A percentile compares a stretch with the other conserved stretches of the same genome.
These are phyloP conservation scores for Hipparchia sbordonii DNA, from an alignment of 2,888 invertebrate genomes.

Conservation along the genomic window DNA sequence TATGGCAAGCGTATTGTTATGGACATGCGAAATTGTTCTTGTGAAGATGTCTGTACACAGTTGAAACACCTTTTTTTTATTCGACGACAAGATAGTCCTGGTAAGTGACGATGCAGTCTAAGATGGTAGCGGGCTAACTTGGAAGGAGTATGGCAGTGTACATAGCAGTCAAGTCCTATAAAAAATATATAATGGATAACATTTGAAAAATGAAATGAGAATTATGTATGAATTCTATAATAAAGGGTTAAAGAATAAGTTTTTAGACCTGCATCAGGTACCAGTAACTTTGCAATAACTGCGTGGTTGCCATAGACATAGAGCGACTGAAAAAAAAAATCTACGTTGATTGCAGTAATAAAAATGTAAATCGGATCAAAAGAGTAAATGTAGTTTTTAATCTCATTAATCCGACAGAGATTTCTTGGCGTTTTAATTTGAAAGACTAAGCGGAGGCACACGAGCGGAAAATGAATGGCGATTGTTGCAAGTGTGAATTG, in stretches of 20 bases:
- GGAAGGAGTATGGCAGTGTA: no score
- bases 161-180: no score
- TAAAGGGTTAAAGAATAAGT: background rate
- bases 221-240: no score
- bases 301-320: no score
- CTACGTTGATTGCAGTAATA: background rate
- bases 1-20: conserved; percentile 48
- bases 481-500: conserved; percentile 67
- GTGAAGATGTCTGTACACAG: background rate
- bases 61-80: background rate
- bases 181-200: no score
- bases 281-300: background rate
- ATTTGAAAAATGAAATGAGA: no score
- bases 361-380: conserved; percentile 9
- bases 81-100: no score
- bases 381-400: conserved; percentile 23
- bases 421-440: conserved; percentile 61
- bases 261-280: background rate
- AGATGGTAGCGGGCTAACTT: no score
- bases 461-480: conserved; percentile 78
- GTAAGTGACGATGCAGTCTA: no score
- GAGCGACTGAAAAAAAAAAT: no score
- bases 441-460: conserved; percentile 60
- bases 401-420: conserved; percentile 42
- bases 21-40: conserved; percentile 10